Evolutionary conservation across 2,888 invertebrate genomes (phyloP).

Genomic region (Junonia oenone): DNA sequence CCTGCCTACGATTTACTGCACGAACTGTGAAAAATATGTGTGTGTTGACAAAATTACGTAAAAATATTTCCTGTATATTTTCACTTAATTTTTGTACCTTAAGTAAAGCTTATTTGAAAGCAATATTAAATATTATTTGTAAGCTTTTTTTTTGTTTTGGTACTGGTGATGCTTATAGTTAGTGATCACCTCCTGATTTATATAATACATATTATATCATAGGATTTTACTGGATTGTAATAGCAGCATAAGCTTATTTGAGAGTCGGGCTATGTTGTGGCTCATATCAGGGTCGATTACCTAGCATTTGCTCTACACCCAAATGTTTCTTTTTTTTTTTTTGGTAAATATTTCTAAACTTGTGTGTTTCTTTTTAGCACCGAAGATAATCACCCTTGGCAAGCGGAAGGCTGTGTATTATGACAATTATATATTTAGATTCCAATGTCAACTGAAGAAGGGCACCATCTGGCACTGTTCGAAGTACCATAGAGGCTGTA

Average conservation of each 20-base stretch:
- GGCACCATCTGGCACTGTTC: conserved; percentile 37
- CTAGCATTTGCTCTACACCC: background rate
- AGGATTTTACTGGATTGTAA: too few relatives aligned
- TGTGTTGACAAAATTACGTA: background rate
- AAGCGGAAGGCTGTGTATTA: conserved; percentile 18
- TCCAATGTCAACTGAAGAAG: conserved; percentile 24
- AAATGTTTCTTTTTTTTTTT: background rate
- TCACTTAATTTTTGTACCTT: too few relatives aligned
- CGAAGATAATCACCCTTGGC: conserved; percentile 19
- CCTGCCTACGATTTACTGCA: conserved; percentile 13
- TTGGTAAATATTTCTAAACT: background rate
- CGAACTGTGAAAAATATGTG: conserved; percentile 11
- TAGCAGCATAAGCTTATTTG: too few relatives aligned
- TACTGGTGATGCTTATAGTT: too few relatives aligned
- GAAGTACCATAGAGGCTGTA: conserved; percentile 39
- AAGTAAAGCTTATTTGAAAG: too few relatives aligned
- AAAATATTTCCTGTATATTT: background rate
- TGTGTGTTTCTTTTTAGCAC: conserved; percentile 18
- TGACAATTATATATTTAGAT: conserved; percentile 36
- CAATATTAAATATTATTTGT: too few relatives aligned
- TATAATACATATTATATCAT: too few relatives aligned
- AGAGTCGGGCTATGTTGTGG: too few relatives aligned
- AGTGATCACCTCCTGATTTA: too few relatives aligned
- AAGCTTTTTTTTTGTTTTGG: too few relatives aligned
- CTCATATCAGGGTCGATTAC: too few relatives aligned